Conservation (phyloP, 2,888 invertebrate genomes). For the Drosophila histrio region DNA sequence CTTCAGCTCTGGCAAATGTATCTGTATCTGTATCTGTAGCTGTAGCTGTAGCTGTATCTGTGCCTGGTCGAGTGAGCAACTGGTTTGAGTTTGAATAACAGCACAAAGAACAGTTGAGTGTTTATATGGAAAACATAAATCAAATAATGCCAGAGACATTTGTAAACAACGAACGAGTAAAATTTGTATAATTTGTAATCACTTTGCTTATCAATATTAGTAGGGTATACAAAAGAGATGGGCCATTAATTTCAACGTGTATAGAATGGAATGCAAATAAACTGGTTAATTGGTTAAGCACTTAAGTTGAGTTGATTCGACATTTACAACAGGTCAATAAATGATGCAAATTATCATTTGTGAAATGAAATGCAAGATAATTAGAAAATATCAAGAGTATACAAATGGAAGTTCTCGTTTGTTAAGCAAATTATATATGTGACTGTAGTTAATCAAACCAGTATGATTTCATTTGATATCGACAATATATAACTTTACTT, state of each 20-base stretch:
- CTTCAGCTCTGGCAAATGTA: neutral
- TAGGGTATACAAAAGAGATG: neutral
- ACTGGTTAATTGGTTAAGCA: neutral
- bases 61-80: constrained; percentile 45
- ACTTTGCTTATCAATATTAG: neutral
- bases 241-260: neutral
- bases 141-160: constrained; percentile 11
- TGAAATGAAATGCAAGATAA: constrained; percentile 4
- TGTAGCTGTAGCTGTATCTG: neutral
- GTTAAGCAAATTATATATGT: constrained; percentile 8
- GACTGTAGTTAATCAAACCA: neutral
- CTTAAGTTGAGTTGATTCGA: neutral
- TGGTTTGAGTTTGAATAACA: constrained; percentile 47
- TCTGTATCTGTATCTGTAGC: neutral
- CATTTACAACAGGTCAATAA: neutral
- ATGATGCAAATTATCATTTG: constrained; percentile 4
- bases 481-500: neutral
- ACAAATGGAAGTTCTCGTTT: constrained; percentile 16
- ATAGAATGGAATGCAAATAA: neutral
- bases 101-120: constrained; percentile 16
- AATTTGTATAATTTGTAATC: constrained; percentile 3
- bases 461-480: neutral
- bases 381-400: constrained; percentile 1
- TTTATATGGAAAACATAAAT: constrained; percentile 15
- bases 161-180: neutral